Conservation (phyloP, 2,888 invertebrate genomes). For the Synanthedon myopaeformis region DNA sequence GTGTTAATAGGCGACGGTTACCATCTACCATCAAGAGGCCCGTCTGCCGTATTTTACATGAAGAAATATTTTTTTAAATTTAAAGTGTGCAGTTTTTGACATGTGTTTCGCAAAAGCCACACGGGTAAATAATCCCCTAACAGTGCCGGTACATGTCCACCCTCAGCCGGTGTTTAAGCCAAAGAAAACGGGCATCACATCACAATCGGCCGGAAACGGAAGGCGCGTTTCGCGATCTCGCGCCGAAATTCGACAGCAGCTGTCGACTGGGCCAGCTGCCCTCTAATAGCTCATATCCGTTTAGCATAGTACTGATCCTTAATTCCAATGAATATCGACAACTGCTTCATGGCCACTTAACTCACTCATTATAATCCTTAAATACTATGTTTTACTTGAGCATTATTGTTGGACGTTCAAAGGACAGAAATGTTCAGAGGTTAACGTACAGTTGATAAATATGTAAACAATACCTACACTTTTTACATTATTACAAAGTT, state of each 20-base stretch:
- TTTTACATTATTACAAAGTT: too few relatives aligned
- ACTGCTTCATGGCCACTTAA: too few relatives aligned
- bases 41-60: too few relatives aligned
- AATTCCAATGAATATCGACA: background rate
- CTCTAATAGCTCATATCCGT: conserved; percentile 64
- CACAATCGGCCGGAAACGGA: conserved; percentile 67
- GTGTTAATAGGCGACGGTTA: too few relatives aligned
- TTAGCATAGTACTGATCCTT: conserved; percentile 18
- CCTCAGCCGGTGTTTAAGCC: conserved; percentile 27
- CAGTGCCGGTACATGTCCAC: conserved; percentile 44
- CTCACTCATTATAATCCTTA: too few relatives aligned
- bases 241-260: conserved; percentile 62
- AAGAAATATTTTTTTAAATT: background rate
- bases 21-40: too few relatives aligned
- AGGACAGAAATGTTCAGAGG: too few relatives aligned
- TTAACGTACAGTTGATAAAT: too few relatives aligned
- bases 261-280: conserved; percentile 49
- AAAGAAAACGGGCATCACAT: conserved; percentile 22
- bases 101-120: too few relatives aligned
- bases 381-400: too few relatives aligned
- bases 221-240: conserved; percentile 68
- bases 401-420: too few relatives aligned
- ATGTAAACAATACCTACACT: too few relatives aligned
- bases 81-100: background rate
- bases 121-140: background rate